Conservation (phyloP, 2,888 invertebrate species). For the Mylabris sibirica region DNA sequence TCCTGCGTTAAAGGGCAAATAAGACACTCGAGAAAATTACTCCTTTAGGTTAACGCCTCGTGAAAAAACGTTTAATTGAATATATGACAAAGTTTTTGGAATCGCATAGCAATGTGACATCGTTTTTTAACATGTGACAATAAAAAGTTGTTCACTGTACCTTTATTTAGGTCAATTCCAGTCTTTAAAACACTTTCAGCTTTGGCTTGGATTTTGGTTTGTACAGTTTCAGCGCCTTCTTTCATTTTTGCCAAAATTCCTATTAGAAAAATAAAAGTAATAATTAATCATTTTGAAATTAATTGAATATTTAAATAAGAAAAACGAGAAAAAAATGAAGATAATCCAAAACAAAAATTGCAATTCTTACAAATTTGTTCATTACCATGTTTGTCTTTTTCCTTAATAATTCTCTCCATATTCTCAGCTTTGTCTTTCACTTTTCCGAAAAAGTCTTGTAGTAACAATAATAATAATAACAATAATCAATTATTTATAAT, state of each 20-base stretch:
- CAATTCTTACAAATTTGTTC: constrained; percentile 21
- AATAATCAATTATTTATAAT: not conserved
- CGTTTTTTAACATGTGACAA: no score
- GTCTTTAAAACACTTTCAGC: constrained; percentile 84
- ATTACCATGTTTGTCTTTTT: constrained; percentile 89
- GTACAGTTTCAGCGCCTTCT: constrained; percentile 94
- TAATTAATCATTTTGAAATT: constrained; percentile 17
- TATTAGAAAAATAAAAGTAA: constrained; percentile 51
- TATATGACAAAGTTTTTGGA: no score
- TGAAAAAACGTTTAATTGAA: no score
- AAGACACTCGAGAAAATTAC: no score
- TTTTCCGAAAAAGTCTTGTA: constrained; percentile 90
- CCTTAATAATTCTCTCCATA: constrained; percentile 89
- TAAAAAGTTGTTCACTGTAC: no score
- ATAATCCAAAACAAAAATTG: constrained; percentile 29
- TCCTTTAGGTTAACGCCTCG: no score
- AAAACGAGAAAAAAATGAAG: constrained; percentile 19
- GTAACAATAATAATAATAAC: constrained; percentile 33
- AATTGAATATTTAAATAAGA: constrained; percentile 15
- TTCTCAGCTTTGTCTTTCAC: constrained; percentile 96
- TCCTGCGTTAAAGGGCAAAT: no score
- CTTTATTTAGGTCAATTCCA: constrained; percentile 67
- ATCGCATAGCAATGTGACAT: no score
- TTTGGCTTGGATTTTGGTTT: constrained; percentile 92
- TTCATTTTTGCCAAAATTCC: constrained; percentile 95